Conservation (phyloP, 1,140 invertebrate genomes). For the Ruditapes philippinarum region DNA sequence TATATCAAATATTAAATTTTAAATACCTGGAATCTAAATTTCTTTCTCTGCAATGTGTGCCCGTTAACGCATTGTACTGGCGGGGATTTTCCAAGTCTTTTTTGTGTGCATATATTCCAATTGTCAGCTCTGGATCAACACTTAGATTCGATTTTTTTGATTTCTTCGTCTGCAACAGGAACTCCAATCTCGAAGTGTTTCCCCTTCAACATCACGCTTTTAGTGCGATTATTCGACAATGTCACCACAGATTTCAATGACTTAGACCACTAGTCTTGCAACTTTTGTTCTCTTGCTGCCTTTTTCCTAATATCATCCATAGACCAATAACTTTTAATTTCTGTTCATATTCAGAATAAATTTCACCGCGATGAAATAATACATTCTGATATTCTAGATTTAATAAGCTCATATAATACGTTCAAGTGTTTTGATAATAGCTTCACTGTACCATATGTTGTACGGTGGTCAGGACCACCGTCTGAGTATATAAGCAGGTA, state of each 20-base stretch:
- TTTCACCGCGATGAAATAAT: conserved; percentile 24
- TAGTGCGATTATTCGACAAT: conserved; percentile 8
- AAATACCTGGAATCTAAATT: conserved; percentile 62
- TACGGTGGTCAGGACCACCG: background rate
- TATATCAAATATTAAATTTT: too few relatives aligned
- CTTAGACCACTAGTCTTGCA: conserved; percentile 23
- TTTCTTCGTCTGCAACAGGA: background rate
- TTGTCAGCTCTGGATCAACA: background rate
- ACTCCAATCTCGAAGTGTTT: background rate
- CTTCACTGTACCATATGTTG: background rate
- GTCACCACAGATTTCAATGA: conserved; percentile 10
- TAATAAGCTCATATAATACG: conserved; percentile 59
- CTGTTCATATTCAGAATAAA: conserved; percentile 25
- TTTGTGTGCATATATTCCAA: conserved; percentile 26
- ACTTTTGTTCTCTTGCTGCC: conserved; percentile 9
- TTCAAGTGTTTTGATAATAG: conserved; percentile 39
- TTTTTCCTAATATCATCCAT: conserved; percentile 60
- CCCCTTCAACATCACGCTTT: background rate
- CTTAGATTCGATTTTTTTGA: conserved; percentile 17
- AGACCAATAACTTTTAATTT: conserved; percentile 22
- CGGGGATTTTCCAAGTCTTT: background rate
- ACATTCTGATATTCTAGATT: conserved; percentile 58
- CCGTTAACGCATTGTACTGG: conserved; percentile 10
- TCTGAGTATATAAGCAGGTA: background rate
- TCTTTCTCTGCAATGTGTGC: conserved; percentile 37